These are phyloP conservation scores for Heliothis virescens DNA, from an alignment of 1,140 invertebrate species.

Conservation along the genomic window DNA sequence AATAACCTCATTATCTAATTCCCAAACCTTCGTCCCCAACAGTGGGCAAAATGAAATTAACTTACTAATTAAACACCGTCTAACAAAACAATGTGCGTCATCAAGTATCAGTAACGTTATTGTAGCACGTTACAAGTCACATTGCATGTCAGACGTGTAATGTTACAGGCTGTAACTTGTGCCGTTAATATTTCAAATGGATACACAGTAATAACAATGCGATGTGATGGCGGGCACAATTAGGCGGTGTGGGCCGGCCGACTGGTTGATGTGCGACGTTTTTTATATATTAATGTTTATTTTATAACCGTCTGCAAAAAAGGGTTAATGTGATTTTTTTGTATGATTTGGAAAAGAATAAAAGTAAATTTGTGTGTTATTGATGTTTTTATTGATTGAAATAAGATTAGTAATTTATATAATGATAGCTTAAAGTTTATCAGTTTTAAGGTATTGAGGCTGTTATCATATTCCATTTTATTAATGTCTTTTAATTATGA, in stretches of 20 bases:
- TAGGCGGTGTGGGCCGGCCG: slow-evolving; percentile 53
- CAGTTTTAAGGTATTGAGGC: no score
- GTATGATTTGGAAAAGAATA: neutral
- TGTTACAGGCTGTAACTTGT: slow-evolving; percentile 47
- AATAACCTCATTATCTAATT: neutral
- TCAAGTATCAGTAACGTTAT: slow-evolving; percentile 17
- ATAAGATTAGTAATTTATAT: no score
- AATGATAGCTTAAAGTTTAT: no score
- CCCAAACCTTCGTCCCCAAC: slow-evolving; percentile 16
- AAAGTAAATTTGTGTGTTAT: no score
- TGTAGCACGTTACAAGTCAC: slow-evolving; percentile 3
- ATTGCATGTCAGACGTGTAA: slow-evolving; percentile 17
- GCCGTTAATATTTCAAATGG: slow-evolving; percentile 79
- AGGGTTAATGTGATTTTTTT: neutral
- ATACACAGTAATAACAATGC: slow-evolving; percentile 77
- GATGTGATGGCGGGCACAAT: slow-evolving; percentile 73
- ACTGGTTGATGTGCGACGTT: slow-evolving; percentile 52
- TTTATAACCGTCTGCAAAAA: no score
- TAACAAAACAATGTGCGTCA: slow-evolving; percentile 11
- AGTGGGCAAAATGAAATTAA: slow-evolving; percentile 33
- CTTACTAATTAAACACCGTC: slow-evolving; percentile 36
- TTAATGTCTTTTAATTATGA: no score
- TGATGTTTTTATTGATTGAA: no score
- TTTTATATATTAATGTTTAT: slow-evolving; percentile 5
- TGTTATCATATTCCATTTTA: no score